Conservation (phyloP, 2,888 invertebrate genomes). For the Holacanthella duospinosa region DNA sequence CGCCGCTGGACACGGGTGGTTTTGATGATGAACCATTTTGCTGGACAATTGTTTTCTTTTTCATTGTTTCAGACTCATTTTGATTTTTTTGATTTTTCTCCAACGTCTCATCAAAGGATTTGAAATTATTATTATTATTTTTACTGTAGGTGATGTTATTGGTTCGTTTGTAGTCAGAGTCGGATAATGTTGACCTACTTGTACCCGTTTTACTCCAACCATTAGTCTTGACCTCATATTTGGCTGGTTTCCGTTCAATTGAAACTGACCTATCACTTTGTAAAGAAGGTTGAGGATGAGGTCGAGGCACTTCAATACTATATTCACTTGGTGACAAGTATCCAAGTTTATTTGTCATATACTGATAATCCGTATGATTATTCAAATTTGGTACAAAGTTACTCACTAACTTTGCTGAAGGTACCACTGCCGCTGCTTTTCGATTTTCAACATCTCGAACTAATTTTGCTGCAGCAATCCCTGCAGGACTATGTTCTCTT, state of each 20-base stretch:
- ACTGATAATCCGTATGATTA: constrained; percentile 10
- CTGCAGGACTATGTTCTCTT: constrained; percentile 17
- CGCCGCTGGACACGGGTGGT: constrained; percentile 2
- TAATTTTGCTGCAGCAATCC: constrained; percentile 10
- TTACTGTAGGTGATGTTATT: constrained; percentile 12
- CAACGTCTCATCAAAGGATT: background rate
- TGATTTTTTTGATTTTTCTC: constrained; percentile 16
- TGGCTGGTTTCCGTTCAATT: background rate
- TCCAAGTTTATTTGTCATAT: constrained; percentile 9
- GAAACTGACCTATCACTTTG: background rate
- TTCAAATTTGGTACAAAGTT: constrained; percentile 7
- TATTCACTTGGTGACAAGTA: background rate
- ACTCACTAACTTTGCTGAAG: constrained; percentile 21
- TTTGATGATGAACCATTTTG: no score
- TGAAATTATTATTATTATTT: no score
- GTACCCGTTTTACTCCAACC: background rate
- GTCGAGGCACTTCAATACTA: background rate
- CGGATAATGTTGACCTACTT: background rate
- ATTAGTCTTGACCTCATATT: background rate
- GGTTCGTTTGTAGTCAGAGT: constrained; percentile 8
- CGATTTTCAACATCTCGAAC: constrained; percentile 1
- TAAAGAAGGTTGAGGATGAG: background rate
- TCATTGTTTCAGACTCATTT: constrained; percentile 11
- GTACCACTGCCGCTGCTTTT: background rate
- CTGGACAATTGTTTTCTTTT: background rate